Conservation (phyloP, 1,140 invertebrate species). For the Antheraea mylitta region DNA sequence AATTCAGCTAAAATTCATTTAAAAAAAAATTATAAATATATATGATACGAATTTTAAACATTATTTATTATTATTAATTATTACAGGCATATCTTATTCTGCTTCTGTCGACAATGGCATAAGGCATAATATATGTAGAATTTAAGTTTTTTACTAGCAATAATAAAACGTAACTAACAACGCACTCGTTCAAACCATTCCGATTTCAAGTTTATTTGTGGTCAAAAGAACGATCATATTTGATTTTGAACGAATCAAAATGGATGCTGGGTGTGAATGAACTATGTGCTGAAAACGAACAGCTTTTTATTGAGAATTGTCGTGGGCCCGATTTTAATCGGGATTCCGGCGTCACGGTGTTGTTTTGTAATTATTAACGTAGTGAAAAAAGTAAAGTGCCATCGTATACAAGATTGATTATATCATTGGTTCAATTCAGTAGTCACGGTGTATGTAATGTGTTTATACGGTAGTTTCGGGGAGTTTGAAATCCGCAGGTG, state of each 20-base stretch:
- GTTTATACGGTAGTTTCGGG: constrained; percentile 67
- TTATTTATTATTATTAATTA: too few relatives aligned
- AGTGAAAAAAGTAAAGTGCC: constrained; percentile 57
- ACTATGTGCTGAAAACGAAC: constrained; percentile 78
- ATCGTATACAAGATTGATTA: constrained; percentile 36
- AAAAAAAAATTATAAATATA: too few relatives aligned
- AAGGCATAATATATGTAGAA: not conserved
- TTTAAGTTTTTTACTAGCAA: constrained; percentile 13
- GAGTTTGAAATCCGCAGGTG: constrained; percentile 65
- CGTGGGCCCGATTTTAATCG: constrained; percentile 69
- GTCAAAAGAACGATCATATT: constrained; percentile 75
- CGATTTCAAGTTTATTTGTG: constrained; percentile 58
- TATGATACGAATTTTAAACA: too few relatives aligned
- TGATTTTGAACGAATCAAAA: constrained; percentile 80
- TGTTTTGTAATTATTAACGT: constrained; percentile 55
- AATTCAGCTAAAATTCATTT: too few relatives aligned
- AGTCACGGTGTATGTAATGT: constrained; percentile 73
- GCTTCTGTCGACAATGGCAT: too few relatives aligned
- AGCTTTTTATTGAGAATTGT: constrained; percentile 77
- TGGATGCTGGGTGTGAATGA: constrained; percentile 80
- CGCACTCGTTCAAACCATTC: constrained; percentile 38
- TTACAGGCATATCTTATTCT: too few relatives aligned
- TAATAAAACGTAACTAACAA: constrained; percentile 51
- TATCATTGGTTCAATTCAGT: constrained; percentile 51
- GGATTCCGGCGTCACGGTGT: constrained; percentile 67